Conservation (phyloP, 2,113 vertebrate species). For the Colistium nudipinnis region DNA sequence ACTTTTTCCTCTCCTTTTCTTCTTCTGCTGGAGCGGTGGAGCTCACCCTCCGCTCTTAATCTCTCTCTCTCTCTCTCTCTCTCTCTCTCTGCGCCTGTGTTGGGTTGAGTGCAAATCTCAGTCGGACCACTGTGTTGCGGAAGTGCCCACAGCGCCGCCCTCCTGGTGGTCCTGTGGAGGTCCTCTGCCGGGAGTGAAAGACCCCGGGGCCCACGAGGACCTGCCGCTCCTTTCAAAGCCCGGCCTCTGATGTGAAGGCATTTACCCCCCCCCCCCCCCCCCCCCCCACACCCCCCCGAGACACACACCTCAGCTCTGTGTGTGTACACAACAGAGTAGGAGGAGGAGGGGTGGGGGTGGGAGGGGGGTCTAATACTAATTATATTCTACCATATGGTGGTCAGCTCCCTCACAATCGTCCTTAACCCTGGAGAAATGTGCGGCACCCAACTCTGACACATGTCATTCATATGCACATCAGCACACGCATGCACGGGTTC, state of each 20-base stretch:
- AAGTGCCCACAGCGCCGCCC: conserved; percentile 69
- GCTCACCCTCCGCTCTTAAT: conserved; percentile 54
- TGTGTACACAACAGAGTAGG: conserved; percentile 13
- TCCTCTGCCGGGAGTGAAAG: conserved; percentile 47
- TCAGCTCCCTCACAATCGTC: conserved; percentile 86
- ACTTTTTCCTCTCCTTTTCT: conserved; percentile 17
- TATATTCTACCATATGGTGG: conserved; percentile 99
- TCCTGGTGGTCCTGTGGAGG: conserved; percentile 64
- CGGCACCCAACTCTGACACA: conserved; percentile 87
- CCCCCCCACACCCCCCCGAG: too few species aligned
- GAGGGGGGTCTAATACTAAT: conserved; percentile 93
- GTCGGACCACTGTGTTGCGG: conserved; percentile 36
- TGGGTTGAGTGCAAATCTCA: conserved; percentile 61
- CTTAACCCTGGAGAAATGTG: conserved; percentile 83
- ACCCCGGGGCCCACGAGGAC: conserved; percentile 35
- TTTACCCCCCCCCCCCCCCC: too few species aligned
- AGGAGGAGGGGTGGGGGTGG: conserved; percentile 82
- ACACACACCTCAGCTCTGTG: conserved; percentile 80
- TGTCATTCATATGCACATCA: conserved; percentile 88
- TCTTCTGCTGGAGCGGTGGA: conserved; percentile 19
- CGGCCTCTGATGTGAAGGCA: conserved; percentile 91
- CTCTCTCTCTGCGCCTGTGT: conserved; percentile 33
- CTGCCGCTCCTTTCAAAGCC: conserved; percentile 67
- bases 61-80: conserved; percentile 48
- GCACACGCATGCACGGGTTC: conserved; percentile 35